Evolutionary conservation across 2,797 vertebrate species (phyloP).

Genomic region (Microctenopoma lineatum): DNA sequence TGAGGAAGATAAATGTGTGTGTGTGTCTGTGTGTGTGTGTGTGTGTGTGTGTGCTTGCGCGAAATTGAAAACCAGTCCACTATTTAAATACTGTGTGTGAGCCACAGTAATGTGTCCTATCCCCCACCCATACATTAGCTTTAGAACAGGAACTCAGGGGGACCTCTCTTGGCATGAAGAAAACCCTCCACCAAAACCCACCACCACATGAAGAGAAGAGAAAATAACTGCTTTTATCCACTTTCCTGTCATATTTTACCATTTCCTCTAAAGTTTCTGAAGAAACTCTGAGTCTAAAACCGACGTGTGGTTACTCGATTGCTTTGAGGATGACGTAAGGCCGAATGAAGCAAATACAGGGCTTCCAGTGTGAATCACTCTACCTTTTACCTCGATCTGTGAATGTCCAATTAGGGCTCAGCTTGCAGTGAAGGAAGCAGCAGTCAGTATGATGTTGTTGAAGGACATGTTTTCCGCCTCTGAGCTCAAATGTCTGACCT

Average conservation of each 20-base stretch:
- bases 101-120: constrained; percentile 43
- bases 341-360: background rate
- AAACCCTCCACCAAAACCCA: constrained; percentile 38
- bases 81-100: constrained; percentile 54
- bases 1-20: constrained; percentile 21
- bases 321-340: constrained; percentile 1
- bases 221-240: constrained; percentile 54
- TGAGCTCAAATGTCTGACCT: constrained; percentile 5
- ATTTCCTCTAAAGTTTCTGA: constrained; percentile 20
- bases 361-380: background rate
- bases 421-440: background rate
- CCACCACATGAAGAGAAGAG: constrained; percentile 61
- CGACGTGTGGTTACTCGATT: constrained; percentile 11
- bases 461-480: background rate
- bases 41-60: constrained; percentile 26
- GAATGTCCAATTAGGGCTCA: background rate
- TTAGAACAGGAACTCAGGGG: constrained; percentile 39
- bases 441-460: background rate
- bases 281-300: constrained; percentile 27
- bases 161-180: constrained; percentile 26
- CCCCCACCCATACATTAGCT: constrained; percentile 63
- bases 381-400: background rate
- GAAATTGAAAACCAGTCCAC: constrained; percentile 54
- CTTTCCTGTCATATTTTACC: constrained; percentile 12
- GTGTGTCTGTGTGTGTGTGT: constrained; percentile 30